phyloP scores from a whole-genome alignment of 2,113 vertebrate genomes.

The Cricetomys ansorgei region DNA sequence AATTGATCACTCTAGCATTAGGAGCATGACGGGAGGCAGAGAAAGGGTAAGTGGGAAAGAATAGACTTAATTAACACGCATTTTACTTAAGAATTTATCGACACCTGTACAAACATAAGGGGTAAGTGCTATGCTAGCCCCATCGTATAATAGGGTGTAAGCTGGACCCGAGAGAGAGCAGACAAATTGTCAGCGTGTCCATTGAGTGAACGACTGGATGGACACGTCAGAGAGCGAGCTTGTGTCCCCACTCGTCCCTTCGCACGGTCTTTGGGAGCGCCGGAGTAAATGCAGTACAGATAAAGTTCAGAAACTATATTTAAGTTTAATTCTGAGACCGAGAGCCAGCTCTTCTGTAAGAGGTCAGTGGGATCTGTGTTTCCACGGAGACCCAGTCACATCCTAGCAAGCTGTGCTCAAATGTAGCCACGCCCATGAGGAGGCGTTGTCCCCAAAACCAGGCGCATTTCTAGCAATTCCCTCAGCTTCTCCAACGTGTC shows the following conservation, averaged over 20 bases:
- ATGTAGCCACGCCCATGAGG: neutral
- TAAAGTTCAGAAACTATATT: neutral
- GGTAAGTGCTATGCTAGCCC: neutral
- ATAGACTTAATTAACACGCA: neutral
- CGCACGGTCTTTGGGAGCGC: neutral
- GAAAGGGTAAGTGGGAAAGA: neutral
- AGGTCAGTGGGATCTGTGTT: slow-evolving; percentile 43
- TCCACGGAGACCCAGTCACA: slow-evolving; percentile 54
- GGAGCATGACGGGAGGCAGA: neutral
- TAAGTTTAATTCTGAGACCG: slow-evolving; percentile 33
- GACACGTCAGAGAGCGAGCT: neutral
- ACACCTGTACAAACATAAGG: neutral
- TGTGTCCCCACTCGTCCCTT: neutral
- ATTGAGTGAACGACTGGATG: neutral
- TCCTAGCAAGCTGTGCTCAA: neutral
- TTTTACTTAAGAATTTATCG: neutral
- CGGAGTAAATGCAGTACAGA: neutral
- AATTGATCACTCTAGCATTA: neutral
- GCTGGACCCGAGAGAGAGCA: neutral
- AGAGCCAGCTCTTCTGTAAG: slow-evolving; percentile 1
- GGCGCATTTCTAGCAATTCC: neutral
- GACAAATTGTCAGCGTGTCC: neutral
- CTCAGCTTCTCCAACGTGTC: neutral
- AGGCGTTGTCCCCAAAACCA: neutral
- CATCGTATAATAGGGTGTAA: neutral